These are phyloP conservation scores for Mactra quadrangularis DNA, from an alignment of 1,140 invertebrate genomes.

Conservation along the genomic window DNA sequence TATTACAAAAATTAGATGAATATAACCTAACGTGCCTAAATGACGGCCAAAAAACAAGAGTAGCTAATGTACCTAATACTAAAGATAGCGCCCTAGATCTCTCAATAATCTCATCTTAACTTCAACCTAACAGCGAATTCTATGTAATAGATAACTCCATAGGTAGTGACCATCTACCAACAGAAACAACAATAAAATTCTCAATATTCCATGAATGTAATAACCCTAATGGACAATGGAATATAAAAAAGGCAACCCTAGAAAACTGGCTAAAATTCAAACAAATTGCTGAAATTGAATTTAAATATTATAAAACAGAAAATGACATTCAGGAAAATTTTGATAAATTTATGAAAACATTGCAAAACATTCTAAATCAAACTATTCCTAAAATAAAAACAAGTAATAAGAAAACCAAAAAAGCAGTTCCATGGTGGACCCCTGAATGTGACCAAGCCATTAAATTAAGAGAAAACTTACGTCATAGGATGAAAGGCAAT, in stretches of 20 bases:
- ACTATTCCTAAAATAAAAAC: not conserved
- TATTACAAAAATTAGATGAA: not conserved
- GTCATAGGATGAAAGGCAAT: not conserved
- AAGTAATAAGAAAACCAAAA: constrained; percentile 8
- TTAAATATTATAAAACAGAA: too few species aligned
- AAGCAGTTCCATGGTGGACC: too few species aligned
- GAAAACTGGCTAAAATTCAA: constrained; percentile 20
- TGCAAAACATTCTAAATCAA: not conserved
- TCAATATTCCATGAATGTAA: not conserved
- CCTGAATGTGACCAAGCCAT: too few species aligned
- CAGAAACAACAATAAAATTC: not conserved
- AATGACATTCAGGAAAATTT: not conserved
- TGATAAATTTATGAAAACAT: not conserved
- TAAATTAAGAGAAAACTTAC: not conserved
- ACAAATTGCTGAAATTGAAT: not conserved
- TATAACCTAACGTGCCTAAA: not conserved
- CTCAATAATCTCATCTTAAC: constrained; percentile 2
- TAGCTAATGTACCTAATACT: not conserved
- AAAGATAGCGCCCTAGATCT: constrained; percentile 14
- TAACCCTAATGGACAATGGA: not conserved
- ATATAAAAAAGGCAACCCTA: too few species aligned
- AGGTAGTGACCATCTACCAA: too few species aligned
- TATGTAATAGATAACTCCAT: too few species aligned
- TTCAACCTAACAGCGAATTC: too few species aligned
- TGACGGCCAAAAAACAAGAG: constrained; percentile 14